phyloP scores from a whole-genome alignment of 2,888 invertebrate species.

The Drosophila mulleri region DNA sequence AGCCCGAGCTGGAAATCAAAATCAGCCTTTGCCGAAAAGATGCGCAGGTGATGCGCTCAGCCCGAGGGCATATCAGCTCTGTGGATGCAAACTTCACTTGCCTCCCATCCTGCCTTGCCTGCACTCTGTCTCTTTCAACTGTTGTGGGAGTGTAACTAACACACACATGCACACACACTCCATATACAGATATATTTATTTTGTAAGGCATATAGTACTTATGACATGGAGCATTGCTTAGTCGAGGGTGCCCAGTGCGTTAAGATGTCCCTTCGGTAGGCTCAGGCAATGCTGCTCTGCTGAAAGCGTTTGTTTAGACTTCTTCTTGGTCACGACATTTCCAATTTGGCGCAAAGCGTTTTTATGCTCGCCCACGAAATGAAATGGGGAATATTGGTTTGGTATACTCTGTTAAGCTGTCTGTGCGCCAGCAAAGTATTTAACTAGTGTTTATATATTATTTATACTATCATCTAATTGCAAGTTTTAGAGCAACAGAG shows the following conservation, averaged over 20 bases:
- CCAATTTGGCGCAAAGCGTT: neutral
- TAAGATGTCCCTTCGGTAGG: conserved; percentile 6
- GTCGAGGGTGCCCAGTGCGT: conserved; percentile 6
- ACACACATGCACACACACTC: conserved; percentile 9
- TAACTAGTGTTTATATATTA: too few relatives aligned
- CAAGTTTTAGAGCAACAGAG: too few relatives aligned
- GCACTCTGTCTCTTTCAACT: neutral
- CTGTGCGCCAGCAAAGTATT: neutral
- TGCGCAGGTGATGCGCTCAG: conserved; percentile 64
- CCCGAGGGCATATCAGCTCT: conserved; percentile 48
- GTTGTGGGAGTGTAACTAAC: conserved; percentile 60
- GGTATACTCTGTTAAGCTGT: neutral
- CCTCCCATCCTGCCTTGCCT: neutral
- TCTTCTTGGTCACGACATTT: conserved; percentile 37
- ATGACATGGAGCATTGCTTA: neutral
- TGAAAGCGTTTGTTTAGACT: neutral
- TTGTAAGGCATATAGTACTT: conserved; percentile 5
- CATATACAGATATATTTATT: conserved; percentile 18
- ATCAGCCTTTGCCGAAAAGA: conserved; percentile 34
- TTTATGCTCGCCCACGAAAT: neutral
- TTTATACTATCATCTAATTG: too few relatives aligned
- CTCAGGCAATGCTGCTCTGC: neutral
- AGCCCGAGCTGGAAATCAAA: conserved; percentile 34
- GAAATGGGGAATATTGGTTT: neutral
- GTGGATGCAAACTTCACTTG: conserved; percentile 17